Base-by-base conservation (phyloP, 2,797 vertebrate genomes). In the Heterohyrax brucei region DNA sequence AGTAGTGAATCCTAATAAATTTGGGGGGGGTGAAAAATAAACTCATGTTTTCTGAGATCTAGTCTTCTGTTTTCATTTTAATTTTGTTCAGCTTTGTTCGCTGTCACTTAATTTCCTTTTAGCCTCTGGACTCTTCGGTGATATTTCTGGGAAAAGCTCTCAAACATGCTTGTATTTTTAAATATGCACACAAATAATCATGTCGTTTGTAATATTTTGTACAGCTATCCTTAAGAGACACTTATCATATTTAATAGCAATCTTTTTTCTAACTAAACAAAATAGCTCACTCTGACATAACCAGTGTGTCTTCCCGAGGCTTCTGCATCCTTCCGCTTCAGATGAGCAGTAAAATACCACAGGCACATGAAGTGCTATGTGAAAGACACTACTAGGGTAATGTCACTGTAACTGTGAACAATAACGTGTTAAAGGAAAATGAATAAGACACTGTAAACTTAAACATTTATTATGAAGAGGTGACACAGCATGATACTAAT, bases 291-390 rank as follows among this genome's bases (percentile, higher is more conserved):
- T 95, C 88, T 66, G 30, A 91, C 62, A 78, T 94, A 94, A 95
- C 53, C 82, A 97, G 77, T 56, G 44, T 21, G 5, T 64, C 61
- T 95, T 90, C 96, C 93, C 76, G 59, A 96, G 96, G 88, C 91
- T 95, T 46, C 96, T 77, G 94, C 76, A 80, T 62, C 61, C 66
- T 95, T 96, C 97, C 87, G 48, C 82, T 95, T 95, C 95, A 88
- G 97, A 96, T 97, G 93, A 96, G 96, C 76, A n/a, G 28, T 96
- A 62, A 87, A 96, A 96, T 93, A 94, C 94, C 93, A 97, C 59
- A 92, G 93, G 89, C 93, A 96, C 96, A 95, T 97, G 59, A 75
- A 28, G 68, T 39, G 28, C 22, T 72, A 19, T 3, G 5, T 21
- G 26, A 84, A 93, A 72, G 33, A 83, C 10, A 33, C 19, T 46